These are phyloP conservation scores for Eristalis pertinax DNA, from an alignment of 2,888 invertebrate genomes.

Conservation along the genomic window DNA sequence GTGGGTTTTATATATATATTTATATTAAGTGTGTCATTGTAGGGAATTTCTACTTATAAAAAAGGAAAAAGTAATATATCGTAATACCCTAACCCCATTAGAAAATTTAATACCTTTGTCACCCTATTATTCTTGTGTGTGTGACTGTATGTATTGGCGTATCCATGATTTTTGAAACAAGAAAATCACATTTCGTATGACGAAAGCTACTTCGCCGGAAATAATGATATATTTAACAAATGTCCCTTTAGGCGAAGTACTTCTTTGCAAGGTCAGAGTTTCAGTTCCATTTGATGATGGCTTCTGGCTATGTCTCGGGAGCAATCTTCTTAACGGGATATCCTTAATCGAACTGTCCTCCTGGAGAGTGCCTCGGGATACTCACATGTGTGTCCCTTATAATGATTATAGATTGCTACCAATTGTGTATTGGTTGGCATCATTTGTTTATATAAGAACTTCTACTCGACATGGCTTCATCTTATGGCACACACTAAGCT, in stretches of 20 bases:
- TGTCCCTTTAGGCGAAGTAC: constrained; percentile 13
- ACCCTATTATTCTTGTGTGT: background rate
- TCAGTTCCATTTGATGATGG: constrained; percentile 14
- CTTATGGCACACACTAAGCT: background rate
- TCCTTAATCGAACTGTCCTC: constrained; percentile 19
- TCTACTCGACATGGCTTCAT: background rate
- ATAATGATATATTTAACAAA: constrained; percentile 26
- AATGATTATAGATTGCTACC: constrained; percentile 40
- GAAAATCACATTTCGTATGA: constrained; percentile 8
- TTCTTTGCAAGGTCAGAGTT: background rate
- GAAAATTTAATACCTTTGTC: background rate
- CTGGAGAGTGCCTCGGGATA: background rate
- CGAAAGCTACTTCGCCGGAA: background rate
- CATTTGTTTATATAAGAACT: constrained; percentile 27
- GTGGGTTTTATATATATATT: background rate
- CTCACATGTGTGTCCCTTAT: constrained; percentile 14
- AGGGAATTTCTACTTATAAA: background rate
- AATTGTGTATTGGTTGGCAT: constrained; percentile 25
- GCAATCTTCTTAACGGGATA: constrained; percentile 37
- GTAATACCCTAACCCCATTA: background rate
- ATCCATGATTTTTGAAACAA: background rate
- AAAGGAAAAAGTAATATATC: background rate
- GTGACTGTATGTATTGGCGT: background rate
- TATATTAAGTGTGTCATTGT: background rate
- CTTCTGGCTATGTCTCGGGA: constrained; percentile 22